Evolutionary conservation across 1,140 invertebrate genomes (phyloP).

Genomic region (Sycophaga agraensis): DNA sequence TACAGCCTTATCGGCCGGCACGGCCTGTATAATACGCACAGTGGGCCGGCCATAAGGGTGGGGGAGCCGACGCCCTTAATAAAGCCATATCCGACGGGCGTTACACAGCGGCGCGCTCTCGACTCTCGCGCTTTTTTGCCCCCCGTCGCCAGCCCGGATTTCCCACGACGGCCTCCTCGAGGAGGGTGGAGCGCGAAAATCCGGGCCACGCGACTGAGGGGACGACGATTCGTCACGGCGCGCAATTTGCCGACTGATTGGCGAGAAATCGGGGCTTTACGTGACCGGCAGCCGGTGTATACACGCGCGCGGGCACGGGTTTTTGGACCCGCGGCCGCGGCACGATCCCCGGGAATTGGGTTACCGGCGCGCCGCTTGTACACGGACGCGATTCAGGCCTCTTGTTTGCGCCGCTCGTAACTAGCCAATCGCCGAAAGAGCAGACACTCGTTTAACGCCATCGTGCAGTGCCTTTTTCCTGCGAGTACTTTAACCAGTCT

Average conservation of each 20-base stretch:
- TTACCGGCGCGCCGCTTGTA: too few species aligned
- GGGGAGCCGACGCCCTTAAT: slow-evolving; percentile 21
- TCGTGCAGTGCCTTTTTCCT: too few species aligned
- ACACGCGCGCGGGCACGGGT: not conserved
- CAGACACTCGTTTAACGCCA: too few species aligned
- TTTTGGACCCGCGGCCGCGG: too few species aligned
- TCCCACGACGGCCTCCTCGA: slow-evolving; percentile 11
- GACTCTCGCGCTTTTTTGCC: too few species aligned
- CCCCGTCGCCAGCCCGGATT: too few species aligned
- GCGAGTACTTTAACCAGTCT: too few species aligned
- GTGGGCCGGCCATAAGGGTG: not conserved
- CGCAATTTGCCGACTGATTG: slow-evolving; percentile 35
- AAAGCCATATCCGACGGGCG: slow-evolving; percentile 24
- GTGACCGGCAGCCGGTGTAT: too few species aligned
- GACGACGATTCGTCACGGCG: slow-evolving; percentile 35
- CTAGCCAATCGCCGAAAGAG: too few species aligned
- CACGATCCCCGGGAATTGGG: too few species aligned
- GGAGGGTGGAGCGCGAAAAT: slow-evolving; percentile 20
- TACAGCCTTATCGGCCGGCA: not conserved
- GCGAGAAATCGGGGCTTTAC: slow-evolving; percentile 36
- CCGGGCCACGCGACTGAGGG: slow-evolving; percentile 25
- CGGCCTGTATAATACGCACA: not conserved
- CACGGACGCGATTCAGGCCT: too few species aligned
- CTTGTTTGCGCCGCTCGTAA: too few species aligned
- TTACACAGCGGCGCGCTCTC: not conserved